A percentile compares a stretch with the other conserved stretches of the same genome.
Evolutionary conservation across 2,888 invertebrate genomes (phyloP).

Genomic region (Andrena trimmerana): DNA sequence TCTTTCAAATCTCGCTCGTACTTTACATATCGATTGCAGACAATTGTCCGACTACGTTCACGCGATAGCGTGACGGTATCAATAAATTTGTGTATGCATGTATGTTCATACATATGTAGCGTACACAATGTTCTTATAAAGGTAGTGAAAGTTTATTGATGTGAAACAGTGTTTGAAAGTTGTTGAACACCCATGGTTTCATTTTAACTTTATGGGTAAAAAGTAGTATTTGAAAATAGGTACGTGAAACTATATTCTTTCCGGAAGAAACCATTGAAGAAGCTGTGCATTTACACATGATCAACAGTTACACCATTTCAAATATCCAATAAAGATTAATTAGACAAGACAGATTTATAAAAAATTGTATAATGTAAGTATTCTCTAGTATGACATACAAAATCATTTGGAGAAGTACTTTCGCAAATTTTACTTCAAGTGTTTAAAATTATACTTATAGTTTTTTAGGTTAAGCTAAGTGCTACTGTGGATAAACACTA

Average conservation of each 20-base stretch:
- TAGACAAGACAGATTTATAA: neutral
- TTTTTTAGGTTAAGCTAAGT: conserved; percentile 6
- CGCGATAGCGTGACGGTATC: conserved; percentile 6
- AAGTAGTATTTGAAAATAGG: conserved; percentile 35
- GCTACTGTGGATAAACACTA: neutral
- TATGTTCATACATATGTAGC: neutral
- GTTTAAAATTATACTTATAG: neutral
- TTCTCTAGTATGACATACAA: neutral
- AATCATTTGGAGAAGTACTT: neutral
- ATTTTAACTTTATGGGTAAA: conserved; percentile 21
- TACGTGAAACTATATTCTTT: conserved; percentile 27
- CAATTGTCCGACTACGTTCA: too few species aligned
- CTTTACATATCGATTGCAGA: too few species aligned
- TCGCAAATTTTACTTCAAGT: neutral
- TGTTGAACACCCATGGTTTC: conserved; percentile 23
- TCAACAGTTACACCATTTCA: neutral
- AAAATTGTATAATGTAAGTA: neutral
- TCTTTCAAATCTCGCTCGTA: too few species aligned
- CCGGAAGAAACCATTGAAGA: neutral
- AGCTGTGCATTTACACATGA: neutral
- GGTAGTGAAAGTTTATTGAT: conserved; percentile 30
- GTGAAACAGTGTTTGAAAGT: conserved; percentile 24
- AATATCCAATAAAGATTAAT: conserved; percentile 2
- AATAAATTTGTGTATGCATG: conserved; percentile 44
- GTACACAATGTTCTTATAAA: conserved; percentile 19